Evolutionary conservation across 1,140 invertebrate genomes (phyloP).

Genomic region (Danaus melanippus): DNA sequence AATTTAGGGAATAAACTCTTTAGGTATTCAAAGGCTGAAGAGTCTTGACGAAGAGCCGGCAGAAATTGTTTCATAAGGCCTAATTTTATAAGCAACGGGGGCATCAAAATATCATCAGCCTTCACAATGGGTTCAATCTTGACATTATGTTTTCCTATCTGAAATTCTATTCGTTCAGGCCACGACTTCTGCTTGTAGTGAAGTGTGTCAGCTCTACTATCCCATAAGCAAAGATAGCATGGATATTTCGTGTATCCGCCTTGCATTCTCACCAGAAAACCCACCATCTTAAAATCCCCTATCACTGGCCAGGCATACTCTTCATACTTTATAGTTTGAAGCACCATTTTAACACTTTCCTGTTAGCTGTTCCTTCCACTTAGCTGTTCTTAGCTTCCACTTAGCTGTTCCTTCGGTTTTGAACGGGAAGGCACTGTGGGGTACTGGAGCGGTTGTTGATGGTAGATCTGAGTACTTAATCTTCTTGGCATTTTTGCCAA

Average conservation of each 20-base stretch:
- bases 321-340: slow-evolving; percentile 39
- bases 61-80: slow-evolving; percentile 10
- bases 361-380: too few relatives aligned
- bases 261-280: slow-evolving; percentile 4
- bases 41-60: slow-evolving; percentile 11
- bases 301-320: slow-evolving; percentile 39
- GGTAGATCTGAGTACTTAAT: not conserved
- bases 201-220: slow-evolving; percentile 6
- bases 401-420: not conserved
- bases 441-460: slow-evolving; percentile 6
- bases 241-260: slow-evolving; percentile 7
- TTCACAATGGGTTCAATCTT: slow-evolving; percentile 12
- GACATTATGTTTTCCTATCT: slow-evolving; percentile 13
- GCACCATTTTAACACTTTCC: slow-evolving; percentile 26
- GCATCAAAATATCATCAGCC: slow-evolving; percentile 11
- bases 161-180: slow-evolving; percentile 8
- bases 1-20: slow-evolving; percentile 2
- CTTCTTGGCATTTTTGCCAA: slow-evolving; percentile 1
- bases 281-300: slow-evolving; percentile 3
- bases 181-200: too few relatives aligned
- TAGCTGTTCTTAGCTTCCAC: too few relatives aligned
- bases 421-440: not conserved
- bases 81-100: slow-evolving; percentile 12
- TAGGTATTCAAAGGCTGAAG: slow-evolving; percentile 3
- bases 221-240: slow-evolving; percentile 8